A percentile compares a stretch with the other conserved stretches of the same genome.
phyloP scores from a whole-genome alignment of 2,113 vertebrate genomes.

The Phylloscopus trochiloides region DNA sequence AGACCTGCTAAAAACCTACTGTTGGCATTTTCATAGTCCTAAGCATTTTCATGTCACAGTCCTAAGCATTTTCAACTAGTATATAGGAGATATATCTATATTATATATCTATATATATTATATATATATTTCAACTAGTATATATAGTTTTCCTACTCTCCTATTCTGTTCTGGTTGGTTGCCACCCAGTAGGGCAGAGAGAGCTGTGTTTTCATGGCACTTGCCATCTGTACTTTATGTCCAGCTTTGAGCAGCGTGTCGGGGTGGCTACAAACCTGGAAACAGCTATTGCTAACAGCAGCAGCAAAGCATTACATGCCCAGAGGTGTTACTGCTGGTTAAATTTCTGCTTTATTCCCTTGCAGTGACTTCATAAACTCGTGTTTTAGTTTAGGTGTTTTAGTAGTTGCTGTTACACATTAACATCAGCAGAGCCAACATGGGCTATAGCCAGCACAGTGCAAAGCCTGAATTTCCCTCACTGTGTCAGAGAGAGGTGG shows the following conservation, averaged over 20 bases:
- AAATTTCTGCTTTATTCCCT: neutral
- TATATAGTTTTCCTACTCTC: neutral
- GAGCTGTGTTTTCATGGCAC: neutral
- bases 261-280: neutral
- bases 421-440: neutral
- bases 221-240: neutral
- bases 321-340: neutral
- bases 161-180: neutral
- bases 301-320: neutral
- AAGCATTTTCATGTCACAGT: neutral
- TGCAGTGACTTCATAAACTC: neutral
- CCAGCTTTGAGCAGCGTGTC: neutral
- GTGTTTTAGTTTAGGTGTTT: neutral
- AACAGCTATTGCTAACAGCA: neutral
- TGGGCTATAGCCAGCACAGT: neutral
- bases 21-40: too few species aligned
- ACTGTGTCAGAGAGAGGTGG: neutral
- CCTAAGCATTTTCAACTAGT: neutral
- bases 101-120: too few species aligned
- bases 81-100: too few species aligned
- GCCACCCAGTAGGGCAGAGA: neutral
- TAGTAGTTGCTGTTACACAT: neutral
- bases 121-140: too few species aligned
- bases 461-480: neutral
- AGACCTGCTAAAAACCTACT: neutral